Conservation (phyloP, 2,888 invertebrate species). For the Polyommatus iphigenia region DNA sequence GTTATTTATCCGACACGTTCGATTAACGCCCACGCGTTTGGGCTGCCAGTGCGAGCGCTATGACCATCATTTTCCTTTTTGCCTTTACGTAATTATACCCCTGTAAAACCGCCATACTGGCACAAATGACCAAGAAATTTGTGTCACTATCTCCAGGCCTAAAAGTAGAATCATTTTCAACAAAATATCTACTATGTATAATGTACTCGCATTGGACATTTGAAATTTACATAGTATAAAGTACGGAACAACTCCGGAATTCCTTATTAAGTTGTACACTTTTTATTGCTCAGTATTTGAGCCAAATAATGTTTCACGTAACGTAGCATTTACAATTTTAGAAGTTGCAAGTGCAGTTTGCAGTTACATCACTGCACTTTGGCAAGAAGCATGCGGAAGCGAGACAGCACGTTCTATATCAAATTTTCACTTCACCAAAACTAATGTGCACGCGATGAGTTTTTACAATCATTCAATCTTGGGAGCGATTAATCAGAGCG, state of each 20-base stretch:
- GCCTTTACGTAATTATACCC: too few relatives aligned
- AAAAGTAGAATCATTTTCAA: background rate
- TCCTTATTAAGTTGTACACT: background rate
- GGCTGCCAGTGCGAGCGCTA: too few relatives aligned
- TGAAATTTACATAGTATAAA: background rate
- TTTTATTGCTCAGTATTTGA: background rate
- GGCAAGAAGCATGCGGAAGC: slow-evolving; percentile 50
- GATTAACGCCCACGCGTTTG: too few relatives aligned
- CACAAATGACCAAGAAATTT: too few relatives aligned
- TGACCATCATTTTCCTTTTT: too few relatives aligned
- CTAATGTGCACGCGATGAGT: slow-evolving; percentile 50
- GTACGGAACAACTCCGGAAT: background rate
- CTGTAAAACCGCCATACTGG: too few relatives aligned
- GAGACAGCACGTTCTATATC: slow-evolving; percentile 48
- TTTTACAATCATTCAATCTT: slow-evolving; percentile 37
- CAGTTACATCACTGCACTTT: slow-evolving; percentile 19
- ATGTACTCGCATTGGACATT: background rate
- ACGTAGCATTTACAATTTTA: slow-evolving; percentile 8
- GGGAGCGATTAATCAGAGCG: slow-evolving; percentile 37
- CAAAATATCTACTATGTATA: background rate
- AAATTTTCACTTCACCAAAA: slow-evolving; percentile 53
- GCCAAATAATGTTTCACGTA: background rate
- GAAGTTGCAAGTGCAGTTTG: slow-evolving; percentile 7
- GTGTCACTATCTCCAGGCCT: too few relatives aligned
- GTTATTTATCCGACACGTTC: too few relatives aligned